These are phyloP conservation scores for Sarcophaga bullata DNA, from an alignment of 1,140 invertebrate genomes.

Conservation along the genomic window DNA sequence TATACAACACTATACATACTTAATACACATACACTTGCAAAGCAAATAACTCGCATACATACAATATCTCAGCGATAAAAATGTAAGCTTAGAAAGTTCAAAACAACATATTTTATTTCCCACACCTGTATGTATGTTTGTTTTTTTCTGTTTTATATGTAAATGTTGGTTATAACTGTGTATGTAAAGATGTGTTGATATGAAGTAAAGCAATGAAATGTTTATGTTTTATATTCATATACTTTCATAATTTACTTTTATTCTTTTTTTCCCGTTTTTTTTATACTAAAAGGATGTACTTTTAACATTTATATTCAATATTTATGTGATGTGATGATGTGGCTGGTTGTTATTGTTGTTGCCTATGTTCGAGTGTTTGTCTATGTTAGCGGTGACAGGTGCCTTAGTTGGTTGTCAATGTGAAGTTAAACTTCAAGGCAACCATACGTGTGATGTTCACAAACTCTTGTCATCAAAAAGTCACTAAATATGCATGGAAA, in stretches of 20 bases:
- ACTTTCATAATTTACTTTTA: neutral
- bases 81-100: neutral
- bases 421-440: constrained; percentile 10
- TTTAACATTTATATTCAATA: constrained; percentile 23
- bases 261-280: neutral
- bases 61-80: neutral
- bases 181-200: neutral
- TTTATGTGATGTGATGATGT: neutral
- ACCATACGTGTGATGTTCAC: neutral
- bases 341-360: neutral
- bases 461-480: constrained; percentile 31
- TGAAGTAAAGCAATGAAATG: constrained; percentile 16
- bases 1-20: constrained; percentile 7
- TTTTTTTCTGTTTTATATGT: too few relatives aligned
- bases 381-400: constrained; percentile 9
- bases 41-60: neutral
- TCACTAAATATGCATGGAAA: constrained; percentile 36
- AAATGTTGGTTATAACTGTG: neutral
- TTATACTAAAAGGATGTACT: neutral
- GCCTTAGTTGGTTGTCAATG: constrained; percentile 33
- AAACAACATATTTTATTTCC: constrained; percentile 8
- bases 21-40: neutral
- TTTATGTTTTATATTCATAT: constrained; percentile 32
- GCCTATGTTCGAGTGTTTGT: neutral
- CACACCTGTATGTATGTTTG: neutral